phyloP scores from a whole-genome alignment of 2,113 vertebrate species.

The Panthera tigris region DNA sequence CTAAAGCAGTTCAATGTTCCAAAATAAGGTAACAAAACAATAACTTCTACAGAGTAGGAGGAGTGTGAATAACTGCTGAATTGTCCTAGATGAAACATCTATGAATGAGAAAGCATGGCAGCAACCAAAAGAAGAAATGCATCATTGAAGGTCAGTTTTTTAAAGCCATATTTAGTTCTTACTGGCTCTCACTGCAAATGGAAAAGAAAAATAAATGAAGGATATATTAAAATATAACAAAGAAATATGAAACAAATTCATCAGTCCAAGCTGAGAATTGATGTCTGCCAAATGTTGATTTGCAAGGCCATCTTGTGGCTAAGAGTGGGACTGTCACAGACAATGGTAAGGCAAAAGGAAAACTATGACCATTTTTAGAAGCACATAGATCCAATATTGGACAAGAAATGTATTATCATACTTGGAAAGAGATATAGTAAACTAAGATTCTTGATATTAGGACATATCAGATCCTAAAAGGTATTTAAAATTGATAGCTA shows the following conservation, averaged over 20 bases:
- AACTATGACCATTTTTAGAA: background rate
- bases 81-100: background rate
- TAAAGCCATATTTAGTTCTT: background rate
- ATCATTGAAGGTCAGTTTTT: background rate
- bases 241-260: background rate
- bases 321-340: constrained; percentile 7
- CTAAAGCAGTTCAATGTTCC: background rate
- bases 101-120: background rate
- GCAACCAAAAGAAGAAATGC: background rate
- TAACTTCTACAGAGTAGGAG: background rate
- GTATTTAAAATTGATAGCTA: background rate
- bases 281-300: constrained; percentile 51
- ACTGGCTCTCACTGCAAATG: background rate
- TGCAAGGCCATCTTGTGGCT: constrained; percentile 74
- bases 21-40: background rate
- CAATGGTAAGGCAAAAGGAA: background rate
- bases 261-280: background rate
- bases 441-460: background rate
- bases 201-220: background rate
- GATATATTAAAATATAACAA: background rate
- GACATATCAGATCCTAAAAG: background rate
- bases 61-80: background rate
- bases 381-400: background rate
- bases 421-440: background rate
- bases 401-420: background rate